phyloP scores from a whole-genome alignment of 2,888 invertebrate species.

The Alloplasta piceator region DNA sequence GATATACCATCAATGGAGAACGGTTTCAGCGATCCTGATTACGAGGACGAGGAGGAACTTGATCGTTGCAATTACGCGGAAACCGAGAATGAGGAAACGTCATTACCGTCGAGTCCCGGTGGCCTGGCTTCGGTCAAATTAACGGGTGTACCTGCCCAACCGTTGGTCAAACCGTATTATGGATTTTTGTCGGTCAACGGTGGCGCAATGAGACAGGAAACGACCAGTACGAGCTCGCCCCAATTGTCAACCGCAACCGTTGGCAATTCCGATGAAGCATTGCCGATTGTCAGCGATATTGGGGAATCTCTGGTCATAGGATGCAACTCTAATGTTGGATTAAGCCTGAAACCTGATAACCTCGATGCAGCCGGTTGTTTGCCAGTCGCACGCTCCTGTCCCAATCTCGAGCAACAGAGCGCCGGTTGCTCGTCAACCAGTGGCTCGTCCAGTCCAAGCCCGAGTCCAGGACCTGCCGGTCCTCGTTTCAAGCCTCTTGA shows the following conservation, averaged over 20 bases:
- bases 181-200: slow-evolving; percentile 83
- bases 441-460: slow-evolving; percentile 83
- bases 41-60: slow-evolving; percentile 70
- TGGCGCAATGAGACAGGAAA: slow-evolving; percentile 82
- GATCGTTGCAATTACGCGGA: slow-evolving; percentile 69
- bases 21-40: slow-evolving; percentile 76
- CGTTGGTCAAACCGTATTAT: slow-evolving; percentile 80
- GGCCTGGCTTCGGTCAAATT: slow-evolving; percentile 82
- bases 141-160: slow-evolving; percentile 71
- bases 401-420: slow-evolving; percentile 85
- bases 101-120: slow-evolving; percentile 80
- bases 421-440: slow-evolving; percentile 85
- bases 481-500: slow-evolving; percentile 88
- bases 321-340: slow-evolving; percentile 53
- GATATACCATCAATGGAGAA: slow-evolving; percentile 76
- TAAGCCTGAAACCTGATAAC: slow-evolving; percentile 73
- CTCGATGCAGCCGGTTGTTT: slow-evolving; percentile 78
- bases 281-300: slow-evolving; percentile 54
- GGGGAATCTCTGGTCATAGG: slow-evolving; percentile 45
- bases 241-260: slow-evolving; percentile 75
- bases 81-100: slow-evolving; percentile 84
- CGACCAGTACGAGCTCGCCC: slow-evolving; percentile 82
- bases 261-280: slow-evolving; percentile 47
- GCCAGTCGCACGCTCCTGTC: slow-evolving; percentile 83
- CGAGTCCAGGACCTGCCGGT: slow-evolving; percentile 83